Evolutionary conservation across 2,113 vertebrate genomes (phyloP), one percentile per base, ranked within the genome.

Genomic region (Heloderma charlesbogerti): DNA sequence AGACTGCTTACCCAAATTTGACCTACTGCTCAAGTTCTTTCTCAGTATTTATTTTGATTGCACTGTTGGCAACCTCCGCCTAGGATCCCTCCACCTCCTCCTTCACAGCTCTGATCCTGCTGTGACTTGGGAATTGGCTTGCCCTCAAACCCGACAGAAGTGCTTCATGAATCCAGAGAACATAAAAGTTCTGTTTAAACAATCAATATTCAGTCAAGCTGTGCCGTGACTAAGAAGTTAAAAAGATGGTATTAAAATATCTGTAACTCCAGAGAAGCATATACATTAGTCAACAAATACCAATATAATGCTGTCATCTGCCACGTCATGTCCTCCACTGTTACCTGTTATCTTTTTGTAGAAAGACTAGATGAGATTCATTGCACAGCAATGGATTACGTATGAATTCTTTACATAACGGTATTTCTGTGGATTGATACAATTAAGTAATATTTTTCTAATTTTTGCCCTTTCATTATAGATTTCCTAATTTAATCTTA

Each of bases 111-210:
- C 91, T 90, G 89, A 63, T 88, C 77, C 57, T 91, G 71, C 78
- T 80, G 29, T 0, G 0, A 90, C 90, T 90, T 66, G 91, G 88
- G 51, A 60, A 84, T 34, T 88, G 63, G 34, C 60, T 69, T 88
- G 20, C 10, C 31, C n/a, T 82, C 66, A 82, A 27, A 82, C 27
- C 8, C 72, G 48, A 89, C n/a, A 43, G 45, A 72, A 72, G 10
- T 29, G 78, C 25, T 51, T 54, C 48, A 43, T 5, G 31, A 31
- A 89, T 69, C 48, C 92, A 93, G 95, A 96, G 92, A 97, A 94
- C 77, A 90, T 88, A 93, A 90, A 34, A 43, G 93, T 96, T 96
- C 94, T 97, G 94, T 94, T 93, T 96, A 96, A 97, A 94, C 80
- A 95, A 88, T 94, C 94, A 96, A 95, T 96, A 96, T 96, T 96